Percentiles rank a stretch among this genome's conserved stretches.
phyloP scores from a whole-genome alignment of 2,113 vertebrate species.

The Carassius auratus region DNA sequence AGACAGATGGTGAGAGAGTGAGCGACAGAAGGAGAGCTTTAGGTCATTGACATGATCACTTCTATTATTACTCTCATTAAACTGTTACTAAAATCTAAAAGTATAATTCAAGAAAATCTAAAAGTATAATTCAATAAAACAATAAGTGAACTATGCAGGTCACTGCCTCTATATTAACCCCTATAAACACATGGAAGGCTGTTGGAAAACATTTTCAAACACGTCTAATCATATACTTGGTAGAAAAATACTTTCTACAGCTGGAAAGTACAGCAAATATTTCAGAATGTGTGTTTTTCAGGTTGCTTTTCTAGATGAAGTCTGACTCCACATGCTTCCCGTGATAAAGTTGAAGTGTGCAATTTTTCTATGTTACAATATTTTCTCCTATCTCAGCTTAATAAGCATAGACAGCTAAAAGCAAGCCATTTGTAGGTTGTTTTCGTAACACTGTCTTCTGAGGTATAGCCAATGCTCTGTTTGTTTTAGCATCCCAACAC shows the following conservation, averaged over 20 bases:
- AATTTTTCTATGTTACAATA: neutral
- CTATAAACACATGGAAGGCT: neutral
- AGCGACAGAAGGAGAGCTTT: conserved; percentile 9
- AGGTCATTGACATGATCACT: conserved; percentile 17
- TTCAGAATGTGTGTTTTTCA: neutral
- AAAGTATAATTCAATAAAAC: neutral
- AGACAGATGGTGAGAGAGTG: conserved; percentile 6
- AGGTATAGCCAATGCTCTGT: neutral
- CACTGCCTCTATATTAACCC: neutral
- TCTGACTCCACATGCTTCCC: neutral
- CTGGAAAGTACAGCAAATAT: neutral
- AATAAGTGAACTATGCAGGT: neutral
- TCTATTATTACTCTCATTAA: conserved; percentile 18
- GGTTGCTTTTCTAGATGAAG: neutral
- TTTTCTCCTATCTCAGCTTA: neutral
- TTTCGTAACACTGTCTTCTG: neutral
- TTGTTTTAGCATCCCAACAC: neutral
- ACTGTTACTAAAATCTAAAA: neutral
- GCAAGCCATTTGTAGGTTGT: neutral
- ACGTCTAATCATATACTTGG: neutral
- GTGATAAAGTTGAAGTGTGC: neutral
- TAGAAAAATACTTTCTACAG: neutral
- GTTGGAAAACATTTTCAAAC: neutral
- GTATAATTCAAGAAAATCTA: neutral
- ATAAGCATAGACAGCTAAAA: neutral